Evolutionary conservation across 2,888 invertebrate genomes (phyloP).

Genomic region (Dryomyza anilis): DNA sequence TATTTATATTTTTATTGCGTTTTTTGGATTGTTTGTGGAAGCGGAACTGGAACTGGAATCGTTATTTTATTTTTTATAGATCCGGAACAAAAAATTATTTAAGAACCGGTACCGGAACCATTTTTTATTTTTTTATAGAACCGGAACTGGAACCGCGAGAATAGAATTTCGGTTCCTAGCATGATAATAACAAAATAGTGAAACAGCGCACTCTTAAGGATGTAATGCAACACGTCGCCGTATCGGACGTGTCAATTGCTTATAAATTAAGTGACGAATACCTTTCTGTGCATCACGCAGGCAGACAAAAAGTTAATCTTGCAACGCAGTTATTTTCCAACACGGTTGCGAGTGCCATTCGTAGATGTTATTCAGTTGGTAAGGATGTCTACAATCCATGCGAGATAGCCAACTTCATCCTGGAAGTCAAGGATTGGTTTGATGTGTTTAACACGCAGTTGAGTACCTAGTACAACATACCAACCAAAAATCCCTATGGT

Average conservation of each 20-base stretch:
- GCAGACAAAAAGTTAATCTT: background rate
- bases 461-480: background rate
- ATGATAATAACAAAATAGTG: background rate
- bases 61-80: too few relatives aligned
- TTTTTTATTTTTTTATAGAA: too few relatives aligned
- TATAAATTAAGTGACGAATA: slow-evolving; percentile 1
- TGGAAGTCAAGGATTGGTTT: background rate
- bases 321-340: background rate
- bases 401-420: background rate
- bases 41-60: too few relatives aligned
- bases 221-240: background rate
- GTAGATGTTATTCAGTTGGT: background rate
- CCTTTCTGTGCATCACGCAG: background rate
- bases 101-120: too few relatives aligned
- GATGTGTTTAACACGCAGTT: background rate
- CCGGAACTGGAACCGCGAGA: too few relatives aligned
- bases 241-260: slow-evolving; percentile 2
- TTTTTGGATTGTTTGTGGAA: too few relatives aligned
- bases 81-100: too few relatives aligned
- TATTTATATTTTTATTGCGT: too few relatives aligned
- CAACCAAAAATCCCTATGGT: background rate
- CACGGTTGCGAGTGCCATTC: background rate
- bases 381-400: background rate
- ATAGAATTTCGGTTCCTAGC: too few relatives aligned
- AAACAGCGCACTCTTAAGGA: background rate